These are phyloP conservation scores for Hydrotaea cyrtoneurina DNA, from an alignment of 2,888 invertebrate genomes.

Conservation along the genomic window DNA sequence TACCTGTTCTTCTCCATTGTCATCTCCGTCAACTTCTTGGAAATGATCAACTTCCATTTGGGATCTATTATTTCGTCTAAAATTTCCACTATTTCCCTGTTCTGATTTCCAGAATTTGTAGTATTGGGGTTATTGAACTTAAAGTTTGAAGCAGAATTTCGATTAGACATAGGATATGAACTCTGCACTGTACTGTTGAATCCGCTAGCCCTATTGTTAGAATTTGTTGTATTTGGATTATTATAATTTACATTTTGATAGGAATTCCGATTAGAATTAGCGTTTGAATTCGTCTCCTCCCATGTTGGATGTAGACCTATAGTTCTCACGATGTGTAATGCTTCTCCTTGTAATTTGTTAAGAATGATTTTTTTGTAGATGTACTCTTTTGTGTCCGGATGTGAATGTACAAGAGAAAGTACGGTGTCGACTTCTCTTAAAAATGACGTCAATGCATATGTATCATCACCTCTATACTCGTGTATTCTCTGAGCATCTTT, in stretches of 20 bases:
- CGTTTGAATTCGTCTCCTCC: no score
- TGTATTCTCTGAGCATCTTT: slow-evolving; percentile 32
- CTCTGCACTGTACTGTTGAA: neutral
- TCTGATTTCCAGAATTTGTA: neutral
- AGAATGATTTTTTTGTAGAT: slow-evolving; percentile 64
- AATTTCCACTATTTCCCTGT: neutral
- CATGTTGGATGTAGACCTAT: slow-evolving; percentile 54
- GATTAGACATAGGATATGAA: neutral
- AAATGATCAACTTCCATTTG: slow-evolving; percentile 39
- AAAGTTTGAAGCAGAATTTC: neutral
- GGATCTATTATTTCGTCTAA: neutral
- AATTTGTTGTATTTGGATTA: no score
- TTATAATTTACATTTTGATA: neutral
- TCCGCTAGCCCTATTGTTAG: no score
- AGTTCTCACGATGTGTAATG: slow-evolving; percentile 58
- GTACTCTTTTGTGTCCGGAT: slow-evolving; percentile 39
- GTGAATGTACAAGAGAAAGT: neutral
- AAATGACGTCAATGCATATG: slow-evolving; percentile 33
- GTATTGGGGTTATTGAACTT: neutral
- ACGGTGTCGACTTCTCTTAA: slow-evolving; percentile 47
- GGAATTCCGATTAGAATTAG: no score
- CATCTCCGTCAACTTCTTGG: slow-evolving; percentile 3
- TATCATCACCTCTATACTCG: slow-evolving; percentile 19
- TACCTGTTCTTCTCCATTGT: slow-evolving; percentile 34
- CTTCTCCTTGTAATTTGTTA: slow-evolving; percentile 67